Base-by-base conservation (phyloP, 2,797 vertebrate species). In the Crypturellus tataupa region DNA sequence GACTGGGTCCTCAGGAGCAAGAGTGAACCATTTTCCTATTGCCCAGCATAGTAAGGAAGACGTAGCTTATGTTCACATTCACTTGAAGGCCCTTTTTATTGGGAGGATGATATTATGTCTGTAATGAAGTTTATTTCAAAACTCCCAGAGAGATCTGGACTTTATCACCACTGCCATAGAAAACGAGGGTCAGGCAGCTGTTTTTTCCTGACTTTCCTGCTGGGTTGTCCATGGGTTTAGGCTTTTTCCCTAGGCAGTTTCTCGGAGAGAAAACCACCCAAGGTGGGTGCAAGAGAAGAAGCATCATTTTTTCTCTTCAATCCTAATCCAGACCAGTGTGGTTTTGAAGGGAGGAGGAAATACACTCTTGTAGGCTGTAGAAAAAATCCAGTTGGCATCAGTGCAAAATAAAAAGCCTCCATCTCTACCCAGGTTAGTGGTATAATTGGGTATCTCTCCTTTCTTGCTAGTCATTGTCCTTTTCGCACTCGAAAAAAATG, bases 271-370 rank as follows among this genome's bases (percentile, higher is more conserved):
- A 55, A 55, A 12, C 10, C 55, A n/a, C n/a, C 55, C 31, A 20
- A 56, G 31, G 31, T n/a, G 31, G 31, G 18, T 56, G 55, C 55
- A 56, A 31, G 58, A 0, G 2, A 33, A 8, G 77, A 40, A 21
- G 18, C 35, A 23, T 23, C 24, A 0, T 3, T 59, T 60, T 25
- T n/a, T 39, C 14, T 42, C 40, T 47, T 59, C 35, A 44, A 14
- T 29, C 13, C 24, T 27, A 39, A n/a, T 18, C 0, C 2, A 37
- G 31, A 42, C 18, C 31, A 11, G 42, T 0, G 4, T 9, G n/a
- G 29, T 58, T 4, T 12, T 6, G 49, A 44, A n/a, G 49, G 23
- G 63, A 47, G 49, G 49, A 69, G 33, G 33, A n/a, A n/a, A 8
- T 59, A 29, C 31, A 63, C 9, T 35, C 55, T 17, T 17, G 31